These are phyloP conservation scores for Indicator maculatus DNA, from an alignment of 2,113 vertebrate genomes.

Conservation along the genomic window DNA sequence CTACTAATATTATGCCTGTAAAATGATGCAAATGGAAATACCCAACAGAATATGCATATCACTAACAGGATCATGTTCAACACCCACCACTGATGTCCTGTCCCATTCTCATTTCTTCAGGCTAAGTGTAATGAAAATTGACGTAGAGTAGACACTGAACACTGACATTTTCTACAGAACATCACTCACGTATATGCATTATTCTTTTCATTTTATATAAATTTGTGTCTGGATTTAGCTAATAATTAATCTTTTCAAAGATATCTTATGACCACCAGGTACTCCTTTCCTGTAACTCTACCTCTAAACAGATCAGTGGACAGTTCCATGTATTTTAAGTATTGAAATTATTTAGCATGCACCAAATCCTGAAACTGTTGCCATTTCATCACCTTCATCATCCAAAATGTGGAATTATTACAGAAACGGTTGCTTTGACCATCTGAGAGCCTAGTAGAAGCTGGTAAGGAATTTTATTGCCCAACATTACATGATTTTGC, in stretches of 20 bases:
- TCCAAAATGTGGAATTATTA: background rate
- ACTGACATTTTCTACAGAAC: background rate
- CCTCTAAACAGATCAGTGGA: background rate
- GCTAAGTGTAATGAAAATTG: background rate
- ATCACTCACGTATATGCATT: background rate
- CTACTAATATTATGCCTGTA: background rate
- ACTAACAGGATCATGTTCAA: background rate
- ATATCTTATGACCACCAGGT: background rate
- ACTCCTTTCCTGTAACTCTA: background rate
- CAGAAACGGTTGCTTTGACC: background rate
- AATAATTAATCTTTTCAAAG: background rate
- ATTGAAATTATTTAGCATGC: background rate
- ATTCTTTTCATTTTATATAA: background rate
- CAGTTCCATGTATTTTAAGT: background rate
- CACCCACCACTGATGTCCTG: background rate
- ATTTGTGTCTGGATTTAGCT: background rate
- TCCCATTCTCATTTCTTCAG: background rate
- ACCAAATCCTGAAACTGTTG: background rate
- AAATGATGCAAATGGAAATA: background rate
- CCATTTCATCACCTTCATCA: background rate
- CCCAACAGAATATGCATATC: fast-evolving
- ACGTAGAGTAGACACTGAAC: background rate
- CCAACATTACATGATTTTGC: background rate
- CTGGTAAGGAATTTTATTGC: background rate
- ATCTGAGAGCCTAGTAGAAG: background rate